Base-by-base conservation (phyloP, 2,113 vertebrate genomes). In the Ammodytes marinus region DNA sequence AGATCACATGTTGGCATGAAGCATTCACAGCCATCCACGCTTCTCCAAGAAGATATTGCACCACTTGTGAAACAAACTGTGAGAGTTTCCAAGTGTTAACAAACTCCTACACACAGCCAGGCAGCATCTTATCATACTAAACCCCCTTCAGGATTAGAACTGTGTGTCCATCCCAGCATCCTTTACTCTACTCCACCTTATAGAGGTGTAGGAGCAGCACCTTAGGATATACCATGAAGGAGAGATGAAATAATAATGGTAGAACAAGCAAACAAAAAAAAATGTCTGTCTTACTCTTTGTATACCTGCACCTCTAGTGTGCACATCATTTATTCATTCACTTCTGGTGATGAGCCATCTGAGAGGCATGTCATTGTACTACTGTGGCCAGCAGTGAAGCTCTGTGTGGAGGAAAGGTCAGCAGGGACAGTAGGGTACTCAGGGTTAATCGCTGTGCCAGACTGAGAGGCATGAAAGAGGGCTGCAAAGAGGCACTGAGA, bases 361-460 rank as follows among this genome's bases (percentile, higher is more conserved):
- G 88, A 86, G 84, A 82, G 67, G 91, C 82, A 68, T 80, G 82
- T 83, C 77, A 83, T 50, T 72, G 85, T 19, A 66, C 79, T 81
- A 82, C 85, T 73, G 77, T 60, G 78, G 86, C 77, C 65, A 65
- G 72, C 42, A 69, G 72, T n/a, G 2, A 53, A 64, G 40, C 80
- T 90, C 53, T 72, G 70, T 71, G 80, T 86, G 81, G 84, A 88
- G 79, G 27, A 82, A 69, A 87, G 88, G 82, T 89, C 89, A 77
- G 63, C 58, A 53, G 89, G 87, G 90, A 89, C 74, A 80, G 59
- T 15, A 15, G 72, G 74, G 80, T 84, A 69, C 82, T 74, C 76
- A 19, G 92, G 94, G 94, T 95, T 95, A 94, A 95, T 94, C 91
- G 86, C 83, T 79, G 65, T 89, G 92, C 86, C 89, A 83, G 90